Evolutionary conservation across 2,113 vertebrate species (phyloP).

Genomic region (Limnothrissa miodon): DNA sequence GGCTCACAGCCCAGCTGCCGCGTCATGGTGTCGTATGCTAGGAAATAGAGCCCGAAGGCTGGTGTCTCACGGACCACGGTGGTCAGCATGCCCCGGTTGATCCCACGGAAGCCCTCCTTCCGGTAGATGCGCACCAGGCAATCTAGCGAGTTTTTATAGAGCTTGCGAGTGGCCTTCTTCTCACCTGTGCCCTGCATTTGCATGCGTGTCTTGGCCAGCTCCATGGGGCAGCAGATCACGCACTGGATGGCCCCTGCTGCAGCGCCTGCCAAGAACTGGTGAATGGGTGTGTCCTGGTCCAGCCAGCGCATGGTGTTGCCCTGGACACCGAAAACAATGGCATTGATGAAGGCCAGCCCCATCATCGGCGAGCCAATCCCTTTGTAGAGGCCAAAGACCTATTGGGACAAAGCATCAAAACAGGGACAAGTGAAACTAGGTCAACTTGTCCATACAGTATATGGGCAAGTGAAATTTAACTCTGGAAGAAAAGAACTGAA

Average conservation of each 20-base stretch:
- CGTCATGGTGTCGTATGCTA: slow-evolving; percentile 79
- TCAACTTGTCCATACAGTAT: too few relatives aligned
- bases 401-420: slow-evolving; percentile 19
- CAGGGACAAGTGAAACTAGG: neutral
- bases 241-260: slow-evolving; percentile 82
- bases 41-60: slow-evolving; percentile 84
- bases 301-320: slow-evolving; percentile 77
- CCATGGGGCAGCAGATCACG: slow-evolving; percentile 84
- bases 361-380: slow-evolving; percentile 84
- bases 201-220: slow-evolving; percentile 84
- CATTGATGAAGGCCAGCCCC: slow-evolving; percentile 86
- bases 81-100: slow-evolving; percentile 80
- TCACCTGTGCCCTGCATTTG: slow-evolving; percentile 80
- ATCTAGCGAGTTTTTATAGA: slow-evolving; percentile 82
- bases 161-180: slow-evolving; percentile 68
- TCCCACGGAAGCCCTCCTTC: slow-evolving; percentile 75
- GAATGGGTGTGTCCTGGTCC: slow-evolving; percentile 75
- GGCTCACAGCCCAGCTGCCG: slow-evolving; percentile 79
- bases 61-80: slow-evolving; percentile 81
- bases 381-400: slow-evolving; percentile 82
- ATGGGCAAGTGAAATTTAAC: too few relatives aligned
- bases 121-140: slow-evolving; percentile 81
- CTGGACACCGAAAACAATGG: slow-evolving; percentile 82
- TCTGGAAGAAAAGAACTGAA: too few relatives aligned
- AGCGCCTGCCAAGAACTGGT: slow-evolving; percentile 81